Percentiles rank a stretch among this genome's conserved stretches.
phyloP scores from a whole-genome alignment of 2,113 vertebrate genomes.

The Donacobius atricapilla region DNA sequence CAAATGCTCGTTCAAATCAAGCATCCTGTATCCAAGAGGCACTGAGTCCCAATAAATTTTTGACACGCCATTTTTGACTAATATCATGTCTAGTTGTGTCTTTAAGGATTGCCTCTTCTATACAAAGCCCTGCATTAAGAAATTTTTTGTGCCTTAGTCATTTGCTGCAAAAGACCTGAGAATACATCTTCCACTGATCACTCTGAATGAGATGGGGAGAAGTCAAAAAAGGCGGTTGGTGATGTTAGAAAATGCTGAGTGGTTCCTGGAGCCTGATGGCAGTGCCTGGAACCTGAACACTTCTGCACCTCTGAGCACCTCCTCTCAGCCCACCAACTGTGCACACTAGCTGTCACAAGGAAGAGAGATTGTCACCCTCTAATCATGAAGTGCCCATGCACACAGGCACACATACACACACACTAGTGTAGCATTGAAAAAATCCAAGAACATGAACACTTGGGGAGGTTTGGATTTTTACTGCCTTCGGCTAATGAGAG shows the following conservation, averaged over 20 bases:
- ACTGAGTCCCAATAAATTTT: background rate
- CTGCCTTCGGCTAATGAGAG: background rate
- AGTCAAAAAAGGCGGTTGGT: background rate
- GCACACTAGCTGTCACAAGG: background rate
- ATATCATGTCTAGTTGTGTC: background rate
- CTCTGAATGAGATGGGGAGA: background rate
- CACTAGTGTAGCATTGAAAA: background rate
- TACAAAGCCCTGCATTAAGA: background rate
- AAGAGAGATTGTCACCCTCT: background rate
- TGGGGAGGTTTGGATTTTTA: background rate
- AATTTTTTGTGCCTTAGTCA: background rate
- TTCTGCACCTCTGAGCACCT: background rate
- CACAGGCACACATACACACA: too few relatives aligned
- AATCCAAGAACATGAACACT: background rate
- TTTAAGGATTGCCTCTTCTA: background rate
- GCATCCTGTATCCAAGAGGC: background rate
- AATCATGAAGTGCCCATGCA: background rate
- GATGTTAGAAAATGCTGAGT: background rate
- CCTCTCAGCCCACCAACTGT: background rate
- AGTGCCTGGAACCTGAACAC: background rate
- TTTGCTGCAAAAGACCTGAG: background rate
- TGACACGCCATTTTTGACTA: background rate
- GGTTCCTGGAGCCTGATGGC: background rate
- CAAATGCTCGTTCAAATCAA: background rate
- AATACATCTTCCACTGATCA: background rate